These are phyloP conservation scores for Aspidoscelis tigris DNA, from an alignment of 2,113 vertebrate genomes.

Conservation along the genomic window DNA sequence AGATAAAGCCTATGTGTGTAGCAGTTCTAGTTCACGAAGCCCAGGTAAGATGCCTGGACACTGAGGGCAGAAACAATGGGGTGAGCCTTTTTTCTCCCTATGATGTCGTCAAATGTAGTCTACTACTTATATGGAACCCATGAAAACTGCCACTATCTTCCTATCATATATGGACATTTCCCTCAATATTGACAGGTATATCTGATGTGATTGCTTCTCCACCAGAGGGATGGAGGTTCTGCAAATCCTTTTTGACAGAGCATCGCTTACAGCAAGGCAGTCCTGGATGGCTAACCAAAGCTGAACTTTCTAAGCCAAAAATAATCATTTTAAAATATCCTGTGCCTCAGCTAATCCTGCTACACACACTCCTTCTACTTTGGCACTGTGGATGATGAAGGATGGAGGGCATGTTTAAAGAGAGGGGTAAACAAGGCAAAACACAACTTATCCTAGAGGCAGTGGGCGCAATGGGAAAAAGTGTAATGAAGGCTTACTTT, in stretches of 20 bases:
- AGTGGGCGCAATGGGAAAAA: neutral
- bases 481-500: neutral
- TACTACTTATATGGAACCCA: neutral
- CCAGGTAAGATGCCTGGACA: neutral
- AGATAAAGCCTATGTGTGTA: neutral
- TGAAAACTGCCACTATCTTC: neutral
- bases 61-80: neutral
- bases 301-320: neutral
- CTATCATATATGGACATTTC: neutral
- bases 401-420: neutral
- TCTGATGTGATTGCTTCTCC: neutral
- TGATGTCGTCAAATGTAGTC: neutral
- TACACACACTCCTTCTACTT: neutral
- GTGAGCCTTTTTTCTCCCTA: neutral
- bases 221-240: neutral
- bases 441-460: neutral
- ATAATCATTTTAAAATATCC: neutral
- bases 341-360: neutral
- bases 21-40: neutral
- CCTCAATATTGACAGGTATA: neutral
- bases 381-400: neutral
- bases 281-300: neutral
- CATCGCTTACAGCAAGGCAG: neutral
- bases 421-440: neutral
- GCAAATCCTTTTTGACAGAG: neutral